phyloP scores from a whole-genome alignment of 2,797 vertebrate species.

The Picus viridis region DNA sequence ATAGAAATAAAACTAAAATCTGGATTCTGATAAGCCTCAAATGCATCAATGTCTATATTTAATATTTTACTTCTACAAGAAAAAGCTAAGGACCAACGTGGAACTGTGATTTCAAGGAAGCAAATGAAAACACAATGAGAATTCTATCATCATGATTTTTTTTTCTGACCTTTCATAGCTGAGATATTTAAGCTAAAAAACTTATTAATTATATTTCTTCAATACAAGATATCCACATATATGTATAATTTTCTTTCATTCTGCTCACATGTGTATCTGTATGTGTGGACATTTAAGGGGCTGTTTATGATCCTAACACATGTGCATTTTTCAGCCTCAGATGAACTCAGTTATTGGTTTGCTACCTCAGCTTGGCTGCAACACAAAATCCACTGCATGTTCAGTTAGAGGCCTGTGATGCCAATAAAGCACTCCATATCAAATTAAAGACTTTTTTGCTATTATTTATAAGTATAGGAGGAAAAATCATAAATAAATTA shows the following conservation, averaged over 20 bases:
- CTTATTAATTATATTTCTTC: background rate
- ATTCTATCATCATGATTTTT: background rate
- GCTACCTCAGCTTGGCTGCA: background rate
- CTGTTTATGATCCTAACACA: background rate
- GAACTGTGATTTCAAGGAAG: background rate
- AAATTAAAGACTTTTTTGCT: background rate
- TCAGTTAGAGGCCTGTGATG: background rate
- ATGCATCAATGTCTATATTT: background rate
- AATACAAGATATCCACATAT: background rate
- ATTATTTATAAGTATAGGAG: background rate
- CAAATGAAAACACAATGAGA: background rate
- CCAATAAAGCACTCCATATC: background rate
- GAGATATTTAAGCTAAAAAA: no score
- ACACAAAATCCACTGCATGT: background rate
- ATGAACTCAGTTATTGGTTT: background rate
- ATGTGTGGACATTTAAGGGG: background rate
- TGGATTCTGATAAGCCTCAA: background rate
- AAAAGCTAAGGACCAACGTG: background rate
- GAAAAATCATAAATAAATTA: background rate
- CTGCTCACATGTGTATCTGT: background rate
- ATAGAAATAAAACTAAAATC: background rate
- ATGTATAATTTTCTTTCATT: background rate
- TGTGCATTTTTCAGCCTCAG: background rate
- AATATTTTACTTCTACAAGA: background rate
- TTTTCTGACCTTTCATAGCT: no score